Evolutionary conservation across 2,797 vertebrate species (phyloP).

Genomic region (Selene dorsalis): DNA sequence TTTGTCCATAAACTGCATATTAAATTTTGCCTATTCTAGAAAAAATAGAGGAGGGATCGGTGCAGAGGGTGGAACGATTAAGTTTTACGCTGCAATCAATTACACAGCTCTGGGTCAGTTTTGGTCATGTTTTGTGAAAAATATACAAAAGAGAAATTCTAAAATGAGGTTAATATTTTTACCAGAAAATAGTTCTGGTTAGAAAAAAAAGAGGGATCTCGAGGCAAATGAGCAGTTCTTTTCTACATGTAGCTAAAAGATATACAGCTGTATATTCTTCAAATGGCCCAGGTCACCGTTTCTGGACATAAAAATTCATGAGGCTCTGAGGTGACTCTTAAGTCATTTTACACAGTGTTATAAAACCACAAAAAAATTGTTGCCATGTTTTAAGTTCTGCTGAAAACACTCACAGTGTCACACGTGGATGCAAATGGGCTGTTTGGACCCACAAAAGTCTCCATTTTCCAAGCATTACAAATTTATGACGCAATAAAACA

Average conservation of each 20-base stretch:
- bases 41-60: slow-evolving; percentile 9
- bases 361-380: slow-evolving; percentile 58
- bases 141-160: slow-evolving; percentile 20
- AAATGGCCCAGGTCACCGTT: slow-evolving; percentile 43
- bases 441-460: slow-evolving; percentile 52
- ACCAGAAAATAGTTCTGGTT: slow-evolving; percentile 14
- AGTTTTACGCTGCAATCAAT: slow-evolving; percentile 44
- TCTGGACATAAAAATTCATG: slow-evolving; percentile 61
- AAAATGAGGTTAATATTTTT: slow-evolving; percentile 41
- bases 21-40: slow-evolving; percentile 13
- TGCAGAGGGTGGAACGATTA: slow-evolving; percentile 18
- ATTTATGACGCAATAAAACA: slow-evolving; percentile 52
- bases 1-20: slow-evolving; percentile 27
- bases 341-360: slow-evolving; percentile 55
- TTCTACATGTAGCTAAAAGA: slow-evolving; percentile 8
- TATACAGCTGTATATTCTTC: slow-evolving; percentile 47
- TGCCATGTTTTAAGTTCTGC: slow-evolving; percentile 58
- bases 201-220: slow-evolving; percentile 22
- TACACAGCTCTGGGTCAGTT: slow-evolving; percentile 35
- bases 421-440: slow-evolving; percentile 56
- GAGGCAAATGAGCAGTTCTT: slow-evolving; percentile 16
- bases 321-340: slow-evolving; percentile 54
- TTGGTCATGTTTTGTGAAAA: slow-evolving; percentile 44
- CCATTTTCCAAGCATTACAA: slow-evolving; percentile 27
- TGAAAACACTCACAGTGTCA: slow-evolving; percentile 46